A percentile compares a stretch with the other conserved stretches of the same genome.
These are phyloP conservation scores for Melanostoma mellinum DNA, from an alignment of 2,888 invertebrate species.

Conservation along the genomic window DNA sequence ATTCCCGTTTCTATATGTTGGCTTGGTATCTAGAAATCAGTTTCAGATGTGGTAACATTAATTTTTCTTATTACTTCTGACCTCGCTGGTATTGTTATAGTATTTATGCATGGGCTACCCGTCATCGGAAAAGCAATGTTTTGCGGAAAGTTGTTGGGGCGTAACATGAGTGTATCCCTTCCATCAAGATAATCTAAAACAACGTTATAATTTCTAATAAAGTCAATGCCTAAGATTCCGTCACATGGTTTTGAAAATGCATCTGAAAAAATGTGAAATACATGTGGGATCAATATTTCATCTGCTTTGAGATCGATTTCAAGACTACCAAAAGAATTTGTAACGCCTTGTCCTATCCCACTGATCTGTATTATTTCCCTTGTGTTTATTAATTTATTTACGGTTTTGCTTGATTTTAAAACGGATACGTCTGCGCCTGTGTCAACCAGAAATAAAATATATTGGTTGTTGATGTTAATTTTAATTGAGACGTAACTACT, in stretches of 20 bases:
- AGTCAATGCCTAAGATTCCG: slow-evolving; percentile 29
- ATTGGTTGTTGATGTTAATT: slow-evolving; percentile 2
- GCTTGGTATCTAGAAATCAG: slow-evolving; percentile 7
- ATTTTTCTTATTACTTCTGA: slow-evolving; percentile 7
- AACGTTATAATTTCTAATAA: slow-evolving; percentile 15
- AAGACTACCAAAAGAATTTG: not conserved
- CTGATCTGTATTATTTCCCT: slow-evolving; percentile 1
- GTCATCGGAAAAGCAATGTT: not conserved
- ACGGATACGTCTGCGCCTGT: slow-evolving; percentile 13
- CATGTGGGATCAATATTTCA: slow-evolving; percentile 6
- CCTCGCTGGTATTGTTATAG: slow-evolving; percentile 15
- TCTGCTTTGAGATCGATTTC: not conserved
- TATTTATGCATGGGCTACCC: not conserved
- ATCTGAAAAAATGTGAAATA: slow-evolving; percentile 4
- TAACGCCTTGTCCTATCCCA: slow-evolving; percentile 1
- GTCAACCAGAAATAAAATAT: slow-evolving; percentile 6
- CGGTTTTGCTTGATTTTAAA: not conserved
- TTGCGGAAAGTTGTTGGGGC: slow-evolving; percentile 5
- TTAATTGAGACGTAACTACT: slow-evolving; percentile 9
- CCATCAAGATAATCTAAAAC: slow-evolving; percentile 12
- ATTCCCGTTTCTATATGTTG: slow-evolving; percentile 13
- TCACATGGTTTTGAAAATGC: slow-evolving; percentile 9
- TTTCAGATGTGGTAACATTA: not conserved
- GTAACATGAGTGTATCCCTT: not conserved
- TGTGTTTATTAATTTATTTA: not conserved